Evolutionary conservation across 2,113 vertebrate genomes (phyloP), one percentile per base, ranked within the genome.

Genomic region (Pongo abelii): DNA sequence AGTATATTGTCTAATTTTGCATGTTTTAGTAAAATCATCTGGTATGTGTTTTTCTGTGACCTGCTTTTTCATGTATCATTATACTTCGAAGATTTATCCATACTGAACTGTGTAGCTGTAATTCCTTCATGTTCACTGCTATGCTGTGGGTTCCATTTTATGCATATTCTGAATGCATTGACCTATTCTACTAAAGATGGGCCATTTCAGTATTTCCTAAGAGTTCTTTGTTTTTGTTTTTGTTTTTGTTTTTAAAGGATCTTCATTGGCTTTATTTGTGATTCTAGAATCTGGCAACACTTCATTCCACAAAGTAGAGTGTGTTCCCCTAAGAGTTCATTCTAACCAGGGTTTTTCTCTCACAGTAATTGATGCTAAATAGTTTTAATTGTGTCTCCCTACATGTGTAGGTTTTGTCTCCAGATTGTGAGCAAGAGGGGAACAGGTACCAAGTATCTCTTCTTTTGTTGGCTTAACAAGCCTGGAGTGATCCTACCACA

Each of bases 11-110:
- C 69, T 30, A 50, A 38, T 86, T 79, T 30, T 79, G 46, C 48
- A 30, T 74, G 59, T 86, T 94, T 92, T n/a, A 89, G 61, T 89
- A 67, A 93, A 93, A 77, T 72, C 38, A 91, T 70, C 72, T 88
- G 67, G 48, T 50, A 38, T n/a, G 11, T 52, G 38, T 61, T 94
- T 94, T 93, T 59, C 85, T n/a, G n/a, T 92, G 93, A 86, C 78
- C 84, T 83, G 89, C 32, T 52, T 78, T 96, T 75, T 87, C 86
- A 90, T 46, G n/a, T 48, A 77, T 52, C 67, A 59, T 64, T 97
- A 75, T 84, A 61, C n/a, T 74, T 94, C 87, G 69, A 50, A 87
- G 70, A 84, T 9, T 57, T 69, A 48, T 48, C 55, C 55, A 61
- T 17, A 48, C 14, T 14, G 59, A 75, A 88, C 40, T 11, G 70